A percentile compares a stretch with the other conserved stretches of the same genome.
Conservation (phyloP, 2,797 vertebrate species). For the Petrocephalus sullivani region DNA sequence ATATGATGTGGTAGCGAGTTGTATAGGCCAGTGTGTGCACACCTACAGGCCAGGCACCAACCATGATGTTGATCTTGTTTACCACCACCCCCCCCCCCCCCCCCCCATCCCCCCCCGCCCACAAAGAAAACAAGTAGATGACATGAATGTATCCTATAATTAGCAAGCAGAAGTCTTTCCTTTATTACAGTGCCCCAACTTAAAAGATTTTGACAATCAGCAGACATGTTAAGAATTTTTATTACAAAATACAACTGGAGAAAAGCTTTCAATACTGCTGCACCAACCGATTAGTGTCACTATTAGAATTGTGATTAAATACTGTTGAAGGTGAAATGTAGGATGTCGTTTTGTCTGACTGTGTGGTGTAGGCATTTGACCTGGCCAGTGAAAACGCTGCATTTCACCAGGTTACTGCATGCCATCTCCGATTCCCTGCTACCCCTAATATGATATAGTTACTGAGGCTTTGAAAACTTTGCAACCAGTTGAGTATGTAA, state of each 20-base stretch:
- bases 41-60: neutral
- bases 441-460: neutral
- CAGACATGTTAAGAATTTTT: slow-evolving; percentile 41
- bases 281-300: slow-evolving; percentile 34
- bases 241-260: slow-evolving; percentile 64
- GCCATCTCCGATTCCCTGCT: neutral
- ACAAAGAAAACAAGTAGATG: slow-evolving; percentile 17
- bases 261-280: slow-evolving; percentile 39
- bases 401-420: neutral
- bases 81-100: neutral
- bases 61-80: neutral
- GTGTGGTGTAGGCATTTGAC: neutral
- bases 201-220: slow-evolving; percentile 22
- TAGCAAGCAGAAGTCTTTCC: slow-evolving; percentile 20
- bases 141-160: slow-evolving; percentile 14
- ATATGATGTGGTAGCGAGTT: neutral
- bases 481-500: neutral
- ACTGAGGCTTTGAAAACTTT: neutral
- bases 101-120: neutral
- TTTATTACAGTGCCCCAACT: slow-evolving; percentile 22
- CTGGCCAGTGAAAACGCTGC: too few relatives aligned
- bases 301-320: slow-evolving; percentile 24
- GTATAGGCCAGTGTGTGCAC: neutral
- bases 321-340: slow-evolving; percentile 9
- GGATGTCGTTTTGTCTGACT: slow-evolving; percentile 26